These are phyloP conservation scores for Nymphicus hollandicus DNA, from an alignment of 2,113 vertebrate genomes.

Conservation along the genomic window DNA sequence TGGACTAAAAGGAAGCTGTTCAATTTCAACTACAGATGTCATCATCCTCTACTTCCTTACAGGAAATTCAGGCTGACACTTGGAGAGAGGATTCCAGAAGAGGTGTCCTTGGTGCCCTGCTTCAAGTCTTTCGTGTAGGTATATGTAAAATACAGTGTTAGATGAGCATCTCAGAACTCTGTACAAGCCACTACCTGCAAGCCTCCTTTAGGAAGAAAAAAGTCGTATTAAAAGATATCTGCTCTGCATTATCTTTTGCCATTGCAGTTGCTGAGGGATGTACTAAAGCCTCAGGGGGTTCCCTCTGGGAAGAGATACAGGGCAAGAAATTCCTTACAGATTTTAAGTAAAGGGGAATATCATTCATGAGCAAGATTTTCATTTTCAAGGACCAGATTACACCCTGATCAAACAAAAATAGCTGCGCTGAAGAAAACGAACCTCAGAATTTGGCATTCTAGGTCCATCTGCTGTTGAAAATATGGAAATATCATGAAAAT, in stretches of 20 bases:
- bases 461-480: conserved; percentile 50
- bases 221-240: background rate
- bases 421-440: background rate
- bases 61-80: conserved; percentile 22
- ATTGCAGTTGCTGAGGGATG: background rate
- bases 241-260: background rate
- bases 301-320: background rate
- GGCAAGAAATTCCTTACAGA: background rate
- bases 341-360: background rate
- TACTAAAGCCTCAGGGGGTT: background rate
- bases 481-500: background rate
- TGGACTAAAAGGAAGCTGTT: background rate
- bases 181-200: background rate
- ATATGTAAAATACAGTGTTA: rapidly evolving
- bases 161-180: background rate
- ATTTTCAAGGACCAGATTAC: background rate
- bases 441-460: background rate
- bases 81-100: background rate
- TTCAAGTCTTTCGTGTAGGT: rapidly evolving
- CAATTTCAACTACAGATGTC: background rate
- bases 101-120: background rate
- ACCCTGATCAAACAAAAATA: background rate
- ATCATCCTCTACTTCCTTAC: background rate
- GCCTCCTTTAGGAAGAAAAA: background rate
- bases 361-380: background rate